Base-by-base conservation (phyloP, 2,888 invertebrate genomes). In the Orthonychiurus folsomi region DNA sequence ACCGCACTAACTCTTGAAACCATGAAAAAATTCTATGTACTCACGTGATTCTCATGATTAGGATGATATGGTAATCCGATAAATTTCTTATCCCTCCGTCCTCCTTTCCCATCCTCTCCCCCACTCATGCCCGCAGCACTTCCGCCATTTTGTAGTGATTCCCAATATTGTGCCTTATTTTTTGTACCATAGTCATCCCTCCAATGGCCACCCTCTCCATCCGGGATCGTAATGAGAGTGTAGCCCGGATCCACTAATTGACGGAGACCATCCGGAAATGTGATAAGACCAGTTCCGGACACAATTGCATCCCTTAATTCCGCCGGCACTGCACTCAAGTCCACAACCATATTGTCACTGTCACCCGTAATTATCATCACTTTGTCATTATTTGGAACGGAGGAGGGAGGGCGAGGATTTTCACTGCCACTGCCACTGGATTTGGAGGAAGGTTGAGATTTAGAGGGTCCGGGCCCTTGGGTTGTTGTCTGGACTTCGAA, bases 301-400 rank as follows among this genome's bases (percentile, higher is more conserved):
- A 72, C 64, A 28, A 72, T 72, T 56, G 72, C 72, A 27, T 70
- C 69, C 56, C 71, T 62, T 23, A 72, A 57, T 50, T 69, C 69
- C 3, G 60, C 59, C 1, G 72, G 72, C 47, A 72, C 66, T 25
- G 63, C 69, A 55, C 64, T 66, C 18, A 72, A 63, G 58, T 72
- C 72, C 25, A 72, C 72, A 27, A 72, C 70, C 63, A 72, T 67
- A 50, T 72, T 72, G 63, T 72, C 68, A 67, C 70, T 69, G 65
- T 72, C 72, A 62, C 72, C 72, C 18, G 69, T 68, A 55, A 72
- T 69, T 61, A 72, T 67, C 72, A 72, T 72, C 64, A 72, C 72
- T 67, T 71, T 63, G 53, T 60, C 58, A 50, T 61, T 68, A 52
- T 61, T 65, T n/a, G n/a, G n/a, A n/a, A n/a, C n/a, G n/a, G n/a